Percentiles rank a stretch among this genome's conserved stretches.
phyloP scores from a whole-genome alignment of 2,888 invertebrate species.

The Conops quadrifasciatus region DNA sequence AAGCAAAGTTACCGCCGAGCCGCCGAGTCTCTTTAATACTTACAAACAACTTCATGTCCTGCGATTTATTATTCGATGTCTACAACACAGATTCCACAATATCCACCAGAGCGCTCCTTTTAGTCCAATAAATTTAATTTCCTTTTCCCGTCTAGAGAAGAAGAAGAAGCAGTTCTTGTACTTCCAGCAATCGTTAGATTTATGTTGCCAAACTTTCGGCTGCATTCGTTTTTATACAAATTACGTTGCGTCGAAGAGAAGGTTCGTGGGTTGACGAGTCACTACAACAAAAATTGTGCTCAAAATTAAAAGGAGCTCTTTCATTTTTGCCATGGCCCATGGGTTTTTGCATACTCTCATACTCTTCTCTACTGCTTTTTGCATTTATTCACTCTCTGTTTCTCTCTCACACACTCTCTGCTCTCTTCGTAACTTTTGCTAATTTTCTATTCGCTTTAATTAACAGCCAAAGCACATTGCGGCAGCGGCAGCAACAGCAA shows the following conservation, averaged over 20 bases:
- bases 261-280: background rate
- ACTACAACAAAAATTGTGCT: background rate
- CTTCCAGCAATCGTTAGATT: background rate
- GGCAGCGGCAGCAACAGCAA: too few species aligned
- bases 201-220: conserved; percentile 24
- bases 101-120: conserved; percentile 4
- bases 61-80: too few species aligned
- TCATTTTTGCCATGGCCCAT: conserved; percentile 24
- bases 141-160: background rate
- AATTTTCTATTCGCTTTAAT: too few species aligned
- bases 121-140: background rate
- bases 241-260: background rate
- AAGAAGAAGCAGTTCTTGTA: background rate
- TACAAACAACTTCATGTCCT: conserved; percentile 21
- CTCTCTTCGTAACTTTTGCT: too few species aligned
- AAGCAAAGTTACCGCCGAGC: background rate
- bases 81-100: background rate
- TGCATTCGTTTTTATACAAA: conserved; percentile 31
- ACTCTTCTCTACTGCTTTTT: background rate
- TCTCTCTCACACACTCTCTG: background rate
- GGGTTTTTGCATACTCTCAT: conserved; percentile 4
- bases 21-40: background rate
- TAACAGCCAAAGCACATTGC: too few species aligned
- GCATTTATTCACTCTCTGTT: background rate
- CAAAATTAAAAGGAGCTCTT: background rate